Percentiles rank a stretch among this genome's conserved stretches.
These are phyloP conservation scores for Bombus waltoni DNA, from an alignment of 1,140 invertebrate genomes.

Conservation along the genomic window DNA sequence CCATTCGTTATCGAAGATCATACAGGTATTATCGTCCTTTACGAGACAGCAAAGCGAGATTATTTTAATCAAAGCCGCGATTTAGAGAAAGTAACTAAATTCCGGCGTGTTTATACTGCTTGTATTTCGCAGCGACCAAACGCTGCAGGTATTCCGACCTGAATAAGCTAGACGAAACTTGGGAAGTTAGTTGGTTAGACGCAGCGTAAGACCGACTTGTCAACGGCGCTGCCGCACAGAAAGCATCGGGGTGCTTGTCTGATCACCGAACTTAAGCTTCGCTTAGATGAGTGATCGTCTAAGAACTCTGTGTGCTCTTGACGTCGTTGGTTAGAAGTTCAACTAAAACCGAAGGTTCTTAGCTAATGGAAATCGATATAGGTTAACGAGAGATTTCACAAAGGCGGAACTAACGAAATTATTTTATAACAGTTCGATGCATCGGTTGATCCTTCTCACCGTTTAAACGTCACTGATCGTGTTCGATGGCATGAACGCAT, in stretches of 20 bases:
- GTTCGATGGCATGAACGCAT: too few species aligned
- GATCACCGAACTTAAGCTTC: conserved; percentile 34
- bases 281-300: conserved; percentile 21
- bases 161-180: conserved; percentile 6
- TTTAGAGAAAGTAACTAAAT: conserved; percentile 5
- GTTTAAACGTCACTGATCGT: not conserved
- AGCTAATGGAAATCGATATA: conserved; percentile 1
- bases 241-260: conserved; percentile 35
- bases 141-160: not conserved
- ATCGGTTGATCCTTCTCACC: not conserved
- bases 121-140: conserved; percentile 9
- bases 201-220: conserved; percentile 31
- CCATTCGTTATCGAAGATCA: too few species aligned
- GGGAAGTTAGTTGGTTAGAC: conserved; percentile 24
- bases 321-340: not conserved
- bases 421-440: not conserved
- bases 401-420: not conserved
- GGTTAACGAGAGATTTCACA: not conserved
- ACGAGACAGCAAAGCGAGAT: not conserved
- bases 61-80: not conserved
- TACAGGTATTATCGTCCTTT: not conserved
- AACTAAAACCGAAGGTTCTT: not conserved
- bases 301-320: conserved; percentile 8
- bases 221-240: conserved; percentile 12
- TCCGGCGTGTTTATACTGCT: not conserved